These are phyloP conservation scores for Acanthurus tractus DNA, from an alignment of 2,797 vertebrate species.

Conservation along the genomic window DNA sequence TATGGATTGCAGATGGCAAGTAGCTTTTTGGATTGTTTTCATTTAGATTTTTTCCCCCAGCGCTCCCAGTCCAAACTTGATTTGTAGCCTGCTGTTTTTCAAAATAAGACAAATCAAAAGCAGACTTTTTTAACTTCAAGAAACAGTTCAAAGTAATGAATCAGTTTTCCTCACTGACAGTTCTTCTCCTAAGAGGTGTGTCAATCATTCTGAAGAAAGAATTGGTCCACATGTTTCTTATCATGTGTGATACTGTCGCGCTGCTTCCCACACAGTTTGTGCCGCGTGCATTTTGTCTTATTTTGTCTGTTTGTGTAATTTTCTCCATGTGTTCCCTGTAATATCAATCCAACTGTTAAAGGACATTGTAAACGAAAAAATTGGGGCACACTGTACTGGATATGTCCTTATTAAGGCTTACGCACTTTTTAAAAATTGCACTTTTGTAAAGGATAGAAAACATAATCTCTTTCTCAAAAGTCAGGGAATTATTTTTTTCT, in stretches of 20 bases:
- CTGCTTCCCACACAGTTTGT: conserved; percentile 32
- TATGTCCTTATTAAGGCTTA: conserved; percentile 5
- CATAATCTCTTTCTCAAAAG: conserved; percentile 28
- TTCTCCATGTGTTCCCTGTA: conserved; percentile 1
- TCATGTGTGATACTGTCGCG: neutral
- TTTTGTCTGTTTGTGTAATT: conserved; percentile 21
- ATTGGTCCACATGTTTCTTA: conserved; percentile 7
- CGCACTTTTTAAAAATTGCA: conserved; percentile 12
- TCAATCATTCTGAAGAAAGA: conserved; percentile 18
- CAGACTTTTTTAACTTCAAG: conserved; percentile 16
- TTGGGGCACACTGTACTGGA: neutral
- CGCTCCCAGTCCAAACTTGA: conserved; percentile 27
- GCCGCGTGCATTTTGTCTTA: conserved; percentile 15
- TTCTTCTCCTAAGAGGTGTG: conserved; percentile 7
- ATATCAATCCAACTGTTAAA: conserved; percentile 29
- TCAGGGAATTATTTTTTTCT: conserved; percentile 35
- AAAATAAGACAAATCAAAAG: conserved; percentile 38
- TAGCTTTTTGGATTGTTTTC: conserved; percentile 53
- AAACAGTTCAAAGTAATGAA: neutral
- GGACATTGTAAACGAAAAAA: conserved; percentile 20
- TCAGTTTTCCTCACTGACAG: neutral
- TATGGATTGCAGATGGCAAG: conserved; percentile 67
- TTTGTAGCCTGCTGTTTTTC: conserved; percentile 51
- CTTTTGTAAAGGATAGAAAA: conserved; percentile 29
- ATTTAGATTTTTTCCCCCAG: conserved; percentile 26